A percentile compares a stretch with the other conserved stretches of the same genome.
Evolutionary conservation across 2,113 vertebrate genomes (phyloP).

Genomic region (Pagrus major): DNA sequence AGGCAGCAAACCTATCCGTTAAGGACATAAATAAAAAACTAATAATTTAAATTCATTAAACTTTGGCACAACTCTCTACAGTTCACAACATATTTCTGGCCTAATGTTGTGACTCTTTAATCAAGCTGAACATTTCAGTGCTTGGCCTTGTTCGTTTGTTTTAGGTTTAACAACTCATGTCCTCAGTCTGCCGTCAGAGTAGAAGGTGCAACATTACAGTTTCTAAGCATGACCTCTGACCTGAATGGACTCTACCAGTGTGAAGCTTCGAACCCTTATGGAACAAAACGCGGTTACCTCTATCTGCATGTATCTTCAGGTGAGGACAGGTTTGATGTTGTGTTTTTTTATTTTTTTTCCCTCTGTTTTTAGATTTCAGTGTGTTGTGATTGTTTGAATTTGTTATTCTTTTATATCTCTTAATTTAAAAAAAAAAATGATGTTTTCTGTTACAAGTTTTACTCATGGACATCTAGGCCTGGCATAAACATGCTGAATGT

Average conservation of each 20-base stretch:
- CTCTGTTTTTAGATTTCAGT: neutral
- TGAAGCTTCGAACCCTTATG: constrained; percentile 48
- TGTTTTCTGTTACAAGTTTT: neutral
- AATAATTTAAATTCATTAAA: too few species aligned
- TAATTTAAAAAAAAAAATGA: neutral
- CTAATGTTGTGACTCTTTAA: neutral
- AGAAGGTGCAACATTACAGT: constrained; percentile 25
- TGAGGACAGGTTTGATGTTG: constrained; percentile 5
- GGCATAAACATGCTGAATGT: neutral
- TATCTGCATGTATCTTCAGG: constrained; percentile 28
- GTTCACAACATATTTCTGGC: too few species aligned
- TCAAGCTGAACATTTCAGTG: neutral
- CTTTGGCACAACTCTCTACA: too few species aligned
- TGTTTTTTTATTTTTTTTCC: neutral
- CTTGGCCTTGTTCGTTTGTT: neutral
- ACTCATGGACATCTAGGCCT: accelerated
- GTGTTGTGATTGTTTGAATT: neutral
- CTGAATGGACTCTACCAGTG: constrained; percentile 71
- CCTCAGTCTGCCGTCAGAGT: constrained; percentile 27
- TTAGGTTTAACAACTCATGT: constrained; percentile 4
- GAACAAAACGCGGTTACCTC: neutral
- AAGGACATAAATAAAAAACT: too few species aligned
- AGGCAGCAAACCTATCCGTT: too few species aligned
- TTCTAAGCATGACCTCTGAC: constrained; percentile 3
- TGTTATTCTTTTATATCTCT: neutral